Evolutionary conservation across 2,888 invertebrate genomes (phyloP), one percentile per base, ranked within the genome.

Genomic region (Gibbula magus): DNA sequence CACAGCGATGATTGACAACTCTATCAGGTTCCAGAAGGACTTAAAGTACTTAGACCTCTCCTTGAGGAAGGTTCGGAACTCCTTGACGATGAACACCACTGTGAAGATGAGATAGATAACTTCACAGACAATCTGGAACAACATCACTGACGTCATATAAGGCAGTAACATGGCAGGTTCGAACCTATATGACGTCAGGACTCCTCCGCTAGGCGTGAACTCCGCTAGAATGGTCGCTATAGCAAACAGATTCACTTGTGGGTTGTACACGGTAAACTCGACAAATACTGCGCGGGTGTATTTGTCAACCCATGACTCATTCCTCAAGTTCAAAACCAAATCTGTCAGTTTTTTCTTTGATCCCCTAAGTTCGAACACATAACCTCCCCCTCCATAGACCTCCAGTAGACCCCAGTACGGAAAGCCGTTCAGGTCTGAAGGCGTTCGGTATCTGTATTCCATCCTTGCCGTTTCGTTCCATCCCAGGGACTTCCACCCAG

Each of bases 241-340:
- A 5, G 88, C 87, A 82, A 93, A 92, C n/a, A 93, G 82, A 80
- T 92, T 92, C 2, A 91, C 86, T 56, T 89, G 88, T 0, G 92
- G 88, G 80, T 94, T 94, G 88, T 94, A 94, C 25, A 93, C 92
- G 0, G 94, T 93, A 85, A 94, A 94, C 83, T 94, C 94, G 16
- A 94, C 89, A 82, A 94, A 92, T 4, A 94, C 91, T 1, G 94
- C 94, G 76, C 94, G 82, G 0, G 94, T 94, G 82, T 92, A 89
- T 79, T 88, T 85, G 82, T 94, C 94, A 39, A 94, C 91, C 94
- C 94, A 94, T 16, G 88, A 85, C 54, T 92, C 88, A 8, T 88
- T 82, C 82, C 92, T 89, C 25, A 94, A 87, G 20, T 87, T 82
- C 13, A 83, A 80, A 35, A 94, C 86, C 32, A 89, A 88, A 1